Conservation (phyloP, 2,797 vertebrate species). For the Champsocephalus esox region DNA sequence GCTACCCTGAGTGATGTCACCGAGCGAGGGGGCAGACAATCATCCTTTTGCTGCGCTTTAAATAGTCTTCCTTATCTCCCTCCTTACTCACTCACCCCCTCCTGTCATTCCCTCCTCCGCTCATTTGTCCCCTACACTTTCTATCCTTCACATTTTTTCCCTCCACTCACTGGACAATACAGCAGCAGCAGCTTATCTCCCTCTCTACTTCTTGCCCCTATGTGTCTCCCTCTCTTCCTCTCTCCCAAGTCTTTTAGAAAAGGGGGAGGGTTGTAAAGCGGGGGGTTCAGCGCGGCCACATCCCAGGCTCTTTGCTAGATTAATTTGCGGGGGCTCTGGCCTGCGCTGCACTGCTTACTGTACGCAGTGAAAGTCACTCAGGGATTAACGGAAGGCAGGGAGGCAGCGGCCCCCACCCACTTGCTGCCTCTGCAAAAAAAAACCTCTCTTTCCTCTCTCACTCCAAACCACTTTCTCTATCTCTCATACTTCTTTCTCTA, state of each 20-base stretch:
- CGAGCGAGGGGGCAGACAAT: conserved; percentile 46
- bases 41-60: conserved; percentile 53
- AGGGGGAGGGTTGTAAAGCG: conserved; percentile 37
- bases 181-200: conserved; percentile 53
- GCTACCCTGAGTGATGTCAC: conserved; percentile 65
- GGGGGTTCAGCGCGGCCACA: conserved; percentile 63
- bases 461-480: conserved; percentile 62
- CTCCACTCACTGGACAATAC: conserved; percentile 49
- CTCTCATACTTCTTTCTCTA: conserved; percentile 51
- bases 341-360: conserved; percentile 75
- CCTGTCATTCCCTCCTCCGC: conserved; percentile 26
- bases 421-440: conserved; percentile 84
- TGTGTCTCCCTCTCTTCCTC: conserved; percentile 20
- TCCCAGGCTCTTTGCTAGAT: conserved; percentile 84
- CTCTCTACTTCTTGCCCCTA: background rate
- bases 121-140: conserved; percentile 56
- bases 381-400: conserved; percentile 82
- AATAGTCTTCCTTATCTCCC: conserved; percentile 63
- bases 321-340: conserved; percentile 81
- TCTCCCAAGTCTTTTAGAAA: conserved; percentile 49
- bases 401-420: conserved; percentile 65
- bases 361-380: conserved; percentile 86
- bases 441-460: conserved; percentile 55
- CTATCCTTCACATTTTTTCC: conserved; percentile 45
- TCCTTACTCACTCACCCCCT: conserved; percentile 36